Conservation (phyloP, 2,113 vertebrate species). For the Xiphophorus hellerii region DNA sequence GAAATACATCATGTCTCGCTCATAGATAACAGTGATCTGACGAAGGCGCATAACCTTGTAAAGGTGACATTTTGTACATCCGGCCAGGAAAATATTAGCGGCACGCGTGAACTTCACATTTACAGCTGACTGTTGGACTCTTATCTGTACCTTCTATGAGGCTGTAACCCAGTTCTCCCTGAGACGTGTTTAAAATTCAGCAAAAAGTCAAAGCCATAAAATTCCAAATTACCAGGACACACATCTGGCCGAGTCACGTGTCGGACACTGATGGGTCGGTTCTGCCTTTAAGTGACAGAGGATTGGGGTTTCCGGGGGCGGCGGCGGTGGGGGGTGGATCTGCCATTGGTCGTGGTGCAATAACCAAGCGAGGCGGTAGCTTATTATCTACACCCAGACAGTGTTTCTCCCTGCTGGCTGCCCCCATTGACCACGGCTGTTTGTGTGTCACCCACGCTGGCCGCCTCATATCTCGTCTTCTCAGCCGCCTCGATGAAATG, state of each 20-base stretch:
- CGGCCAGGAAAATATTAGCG: conserved; percentile 34
- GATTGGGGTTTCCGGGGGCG: conserved; percentile 40
- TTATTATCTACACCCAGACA: conserved; percentile 58
- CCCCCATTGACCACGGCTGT: conserved; percentile 61
- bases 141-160: not conserved
- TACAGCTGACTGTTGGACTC: not conserved
- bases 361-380: conserved; percentile 26
- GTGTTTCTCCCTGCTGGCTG: conserved; percentile 34
- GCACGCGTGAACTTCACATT: conserved; percentile 25
- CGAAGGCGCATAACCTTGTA: conserved; percentile 48
- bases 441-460: conserved; percentile 51
- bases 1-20: conserved; percentile 32
- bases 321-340: not conserved
- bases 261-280: not conserved
- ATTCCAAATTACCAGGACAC: conserved; percentile 40
- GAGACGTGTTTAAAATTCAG: conserved; percentile 7
- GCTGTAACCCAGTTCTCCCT: not conserved
- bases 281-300: conserved; percentile 30
- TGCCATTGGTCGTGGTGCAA: conserved; percentile 24
- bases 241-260: conserved; percentile 53
- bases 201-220: conserved; percentile 59
- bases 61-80: conserved; percentile 16
- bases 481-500: conserved; percentile 48
- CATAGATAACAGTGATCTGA: conserved; percentile 30
- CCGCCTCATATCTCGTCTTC: conserved; percentile 51